phyloP scores from a whole-genome alignment of 1,140 invertebrate genomes.

The Luehdorfia chinensis region DNA sequence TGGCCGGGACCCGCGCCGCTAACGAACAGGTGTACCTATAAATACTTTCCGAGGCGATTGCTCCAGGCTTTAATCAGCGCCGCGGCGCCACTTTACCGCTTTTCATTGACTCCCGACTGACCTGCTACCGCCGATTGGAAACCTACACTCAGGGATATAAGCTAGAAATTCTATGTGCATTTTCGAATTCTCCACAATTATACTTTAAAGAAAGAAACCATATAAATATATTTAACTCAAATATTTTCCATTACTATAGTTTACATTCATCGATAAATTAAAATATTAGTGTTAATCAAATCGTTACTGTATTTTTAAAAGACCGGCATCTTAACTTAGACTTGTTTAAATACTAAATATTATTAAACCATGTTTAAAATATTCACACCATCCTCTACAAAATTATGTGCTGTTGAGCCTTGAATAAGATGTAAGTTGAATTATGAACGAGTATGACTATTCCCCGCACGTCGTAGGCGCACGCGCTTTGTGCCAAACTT shows the following conservation, averaged over 20 bases:
- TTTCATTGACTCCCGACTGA: conserved; percentile 72
- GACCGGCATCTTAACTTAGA: no score
- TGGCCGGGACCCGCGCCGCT: conserved; percentile 66
- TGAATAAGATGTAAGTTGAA: conserved; percentile 31
- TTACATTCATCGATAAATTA: no score
- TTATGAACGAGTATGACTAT: conserved; percentile 45
- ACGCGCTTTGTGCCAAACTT: conserved; percentile 58
- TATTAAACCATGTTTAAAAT: no score
- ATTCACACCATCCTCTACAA: not conserved
- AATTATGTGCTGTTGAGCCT: not conserved
- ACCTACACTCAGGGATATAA: conserved; percentile 60
- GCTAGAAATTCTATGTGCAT: conserved; percentile 55
- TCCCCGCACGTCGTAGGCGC: conserved; percentile 51
- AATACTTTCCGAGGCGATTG: conserved; percentile 75
- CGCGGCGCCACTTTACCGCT: conserved; percentile 71
- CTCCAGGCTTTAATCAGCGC: conserved; percentile 74
- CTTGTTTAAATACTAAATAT: no score
- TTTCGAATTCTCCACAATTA: conserved; percentile 33
- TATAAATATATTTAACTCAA: no score
- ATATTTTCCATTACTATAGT: no score
- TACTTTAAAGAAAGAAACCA: conserved; percentile 8
- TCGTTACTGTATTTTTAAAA: no score
- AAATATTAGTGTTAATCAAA: no score
- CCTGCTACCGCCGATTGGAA: conserved; percentile 67
- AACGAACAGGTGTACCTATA: conserved; percentile 76